Evolutionary conservation across 2,888 invertebrate species (phyloP).

Genomic region (Celastrina argiolus): DNA sequence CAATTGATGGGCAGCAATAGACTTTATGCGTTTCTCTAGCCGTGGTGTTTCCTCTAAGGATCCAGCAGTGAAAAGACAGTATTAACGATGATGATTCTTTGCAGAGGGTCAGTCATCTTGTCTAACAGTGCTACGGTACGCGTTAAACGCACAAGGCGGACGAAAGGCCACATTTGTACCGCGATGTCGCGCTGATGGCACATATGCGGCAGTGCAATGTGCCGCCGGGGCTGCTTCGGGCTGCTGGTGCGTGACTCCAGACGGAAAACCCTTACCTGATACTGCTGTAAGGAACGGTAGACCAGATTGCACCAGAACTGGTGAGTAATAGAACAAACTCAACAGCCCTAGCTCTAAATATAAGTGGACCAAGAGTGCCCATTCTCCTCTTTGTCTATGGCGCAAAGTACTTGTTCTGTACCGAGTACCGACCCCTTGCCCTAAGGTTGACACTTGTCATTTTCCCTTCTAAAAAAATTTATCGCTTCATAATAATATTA

Average conservation of each 20-base stretch:
- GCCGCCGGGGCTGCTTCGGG: constrained; percentile 85
- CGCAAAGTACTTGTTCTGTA: not conserved
- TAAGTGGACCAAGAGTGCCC: not conserved
- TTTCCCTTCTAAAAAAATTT: not conserved
- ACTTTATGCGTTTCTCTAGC: too few relatives aligned
- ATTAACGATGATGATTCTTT: constrained; percentile 20
- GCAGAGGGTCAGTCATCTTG: constrained; percentile 71
- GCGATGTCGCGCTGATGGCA: constrained; percentile 89
- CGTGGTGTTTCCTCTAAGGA: too few relatives aligned
- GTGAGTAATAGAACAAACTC: constrained; percentile 50
- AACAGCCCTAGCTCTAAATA: not conserved
- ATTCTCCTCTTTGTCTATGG: not conserved
- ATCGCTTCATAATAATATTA: not conserved
- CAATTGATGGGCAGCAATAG: too few relatives aligned
- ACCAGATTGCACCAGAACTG: constrained; percentile 81
- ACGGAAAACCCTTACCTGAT: constrained; percentile 89
- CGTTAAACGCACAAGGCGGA: constrained; percentile 58
- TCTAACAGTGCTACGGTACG: constrained; percentile 63
- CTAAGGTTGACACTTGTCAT: not conserved
- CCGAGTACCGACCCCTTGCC: not conserved
- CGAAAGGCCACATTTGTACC: constrained; percentile 82
- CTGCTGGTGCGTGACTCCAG: constrained; percentile 94
- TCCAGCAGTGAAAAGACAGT: constrained; percentile 3
- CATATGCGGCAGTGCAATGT: constrained; percentile 91
- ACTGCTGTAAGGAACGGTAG: constrained; percentile 84